Evolutionary conservation across 2,888 invertebrate genomes (phyloP).

Genomic region (Nemotelus nigrinus): DNA sequence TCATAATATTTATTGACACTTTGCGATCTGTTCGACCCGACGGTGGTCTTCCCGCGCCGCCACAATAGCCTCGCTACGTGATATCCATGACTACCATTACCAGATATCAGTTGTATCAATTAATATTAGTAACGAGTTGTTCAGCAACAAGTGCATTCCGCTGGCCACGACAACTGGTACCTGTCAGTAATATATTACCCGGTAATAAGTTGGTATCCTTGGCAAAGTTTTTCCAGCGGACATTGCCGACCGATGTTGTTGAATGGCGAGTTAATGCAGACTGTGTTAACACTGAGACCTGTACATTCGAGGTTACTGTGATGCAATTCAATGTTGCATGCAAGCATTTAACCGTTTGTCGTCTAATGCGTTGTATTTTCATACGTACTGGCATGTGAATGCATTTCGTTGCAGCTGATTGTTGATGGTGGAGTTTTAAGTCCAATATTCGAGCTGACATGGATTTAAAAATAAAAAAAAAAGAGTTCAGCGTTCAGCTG

Average conservation of each 20-base stretch:
- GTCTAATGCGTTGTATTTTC: not conserved
- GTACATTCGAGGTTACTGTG: constrained; percentile 33
- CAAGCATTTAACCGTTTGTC: constrained; percentile 19
- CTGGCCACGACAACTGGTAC: constrained; percentile 38
- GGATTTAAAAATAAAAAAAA: too few species aligned
- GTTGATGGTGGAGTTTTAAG: not conserved
- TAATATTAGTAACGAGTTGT: constrained; percentile 43
- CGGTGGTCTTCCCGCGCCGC: constrained; percentile 29
- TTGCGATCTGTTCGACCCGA: not conserved
- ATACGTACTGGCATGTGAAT: not conserved
- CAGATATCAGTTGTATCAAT: constrained; percentile 42
- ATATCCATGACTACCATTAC: constrained; percentile 32
- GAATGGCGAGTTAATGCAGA: constrained; percentile 29
- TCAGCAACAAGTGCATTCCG: constrained; percentile 48
- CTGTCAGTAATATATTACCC: constrained; percentile 49
- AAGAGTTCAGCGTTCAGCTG: too few species aligned
- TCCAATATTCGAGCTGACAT: not conserved
- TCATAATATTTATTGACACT: constrained; percentile 36
- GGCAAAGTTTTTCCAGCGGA: constrained; percentile 47
- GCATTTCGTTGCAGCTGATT: not conserved
- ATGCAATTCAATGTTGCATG: constrained; percentile 34
- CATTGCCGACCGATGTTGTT: constrained; percentile 19
- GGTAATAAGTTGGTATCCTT: constrained; percentile 49
- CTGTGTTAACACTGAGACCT: constrained; percentile 13
- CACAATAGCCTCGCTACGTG: constrained; percentile 19